Evolutionary conservation across 1,140 invertebrate species (phyloP).

Genomic region (Camponotus pennsylvanicus): DNA sequence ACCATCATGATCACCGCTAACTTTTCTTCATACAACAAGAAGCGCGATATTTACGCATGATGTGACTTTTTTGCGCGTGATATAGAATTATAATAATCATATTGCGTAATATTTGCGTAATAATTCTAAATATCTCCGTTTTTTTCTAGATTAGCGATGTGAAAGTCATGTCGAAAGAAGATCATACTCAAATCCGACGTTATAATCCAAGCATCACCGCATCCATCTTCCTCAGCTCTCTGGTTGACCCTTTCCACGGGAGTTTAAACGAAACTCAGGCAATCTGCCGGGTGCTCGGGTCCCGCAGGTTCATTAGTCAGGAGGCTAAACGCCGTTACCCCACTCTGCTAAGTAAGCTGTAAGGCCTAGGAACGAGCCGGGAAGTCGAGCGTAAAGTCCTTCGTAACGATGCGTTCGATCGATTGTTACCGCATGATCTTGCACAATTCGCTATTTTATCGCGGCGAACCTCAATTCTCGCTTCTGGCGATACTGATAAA

Average conservation of each 20-base stretch:
- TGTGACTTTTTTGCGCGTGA: not conserved
- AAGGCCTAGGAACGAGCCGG: conserved; percentile 71
- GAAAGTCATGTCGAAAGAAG: not conserved
- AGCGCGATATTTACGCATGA: not conserved
- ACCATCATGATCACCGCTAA: not conserved
- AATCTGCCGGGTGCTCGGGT: conserved; percentile 74
- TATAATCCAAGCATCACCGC: conserved; percentile 63
- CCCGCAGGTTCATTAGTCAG: conserved; percentile 84
- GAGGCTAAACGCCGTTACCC: conserved; percentile 79
- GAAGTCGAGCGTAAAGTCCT: conserved; percentile 61
- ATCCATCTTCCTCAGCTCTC: conserved; percentile 77
- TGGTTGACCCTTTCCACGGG: conserved; percentile 75
- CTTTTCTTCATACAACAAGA: not conserved
- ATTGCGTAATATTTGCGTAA: not conserved
- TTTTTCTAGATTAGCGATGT: not conserved
- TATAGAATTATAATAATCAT: not conserved
- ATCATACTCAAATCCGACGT: conserved; percentile 30
- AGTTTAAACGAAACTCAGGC: conserved; percentile 75
- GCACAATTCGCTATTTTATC: conserved; percentile 79
- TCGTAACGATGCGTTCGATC: conserved; percentile 67
- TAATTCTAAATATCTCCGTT: not conserved
- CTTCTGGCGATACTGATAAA: conserved; percentile 75
- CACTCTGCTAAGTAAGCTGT: conserved; percentile 82
- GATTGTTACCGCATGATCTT: conserved; percentile 81
- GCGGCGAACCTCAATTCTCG: conserved; percentile 50